Percentiles rank a stretch among this genome's conserved stretches.
phyloP scores from a whole-genome alignment of 2,113 vertebrate genomes.

The Puffinus mauretanicus region DNA sequence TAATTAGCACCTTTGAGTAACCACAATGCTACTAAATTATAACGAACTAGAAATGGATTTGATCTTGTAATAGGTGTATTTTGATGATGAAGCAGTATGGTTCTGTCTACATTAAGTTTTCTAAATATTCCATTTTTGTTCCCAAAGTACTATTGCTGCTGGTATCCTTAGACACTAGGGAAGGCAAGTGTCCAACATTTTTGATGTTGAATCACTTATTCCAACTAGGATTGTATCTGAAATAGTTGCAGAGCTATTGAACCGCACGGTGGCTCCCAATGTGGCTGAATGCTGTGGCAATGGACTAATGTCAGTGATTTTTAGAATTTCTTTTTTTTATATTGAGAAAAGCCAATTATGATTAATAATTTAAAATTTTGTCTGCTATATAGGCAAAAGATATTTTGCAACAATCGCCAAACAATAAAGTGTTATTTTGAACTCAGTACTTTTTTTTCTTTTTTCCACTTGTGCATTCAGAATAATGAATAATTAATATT shows the following conservation, averaged over 20 bases:
- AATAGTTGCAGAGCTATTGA: not conserved
- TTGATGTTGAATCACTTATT: not conserved
- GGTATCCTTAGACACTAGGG: not conserved
- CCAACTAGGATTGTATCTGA: not conserved
- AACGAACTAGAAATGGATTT: not conserved
- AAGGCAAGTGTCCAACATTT: not conserved
- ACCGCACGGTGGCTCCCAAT: not conserved
- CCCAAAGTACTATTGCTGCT: not conserved
- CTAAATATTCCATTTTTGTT: not conserved
- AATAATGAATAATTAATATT: conserved; percentile 11
- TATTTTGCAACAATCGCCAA: not conserved
- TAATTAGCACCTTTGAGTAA: not conserved
- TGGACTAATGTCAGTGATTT: not conserved
- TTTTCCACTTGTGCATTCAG: not conserved
- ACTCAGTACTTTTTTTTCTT: not conserved
- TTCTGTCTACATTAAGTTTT: not conserved
- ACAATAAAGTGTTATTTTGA: not conserved
- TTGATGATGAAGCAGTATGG: not conserved
- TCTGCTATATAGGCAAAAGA: not conserved
- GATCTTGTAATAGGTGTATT: not conserved
- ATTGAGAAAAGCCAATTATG: not conserved
- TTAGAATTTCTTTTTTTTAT: not conserved
- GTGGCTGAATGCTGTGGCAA: not conserved
- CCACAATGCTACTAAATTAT: not conserved
- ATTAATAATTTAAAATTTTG: not conserved